These are phyloP conservation scores for Halcyon chelicuti DNA, from an alignment of 2,797 vertebrate species.

Conservation along the genomic window DNA sequence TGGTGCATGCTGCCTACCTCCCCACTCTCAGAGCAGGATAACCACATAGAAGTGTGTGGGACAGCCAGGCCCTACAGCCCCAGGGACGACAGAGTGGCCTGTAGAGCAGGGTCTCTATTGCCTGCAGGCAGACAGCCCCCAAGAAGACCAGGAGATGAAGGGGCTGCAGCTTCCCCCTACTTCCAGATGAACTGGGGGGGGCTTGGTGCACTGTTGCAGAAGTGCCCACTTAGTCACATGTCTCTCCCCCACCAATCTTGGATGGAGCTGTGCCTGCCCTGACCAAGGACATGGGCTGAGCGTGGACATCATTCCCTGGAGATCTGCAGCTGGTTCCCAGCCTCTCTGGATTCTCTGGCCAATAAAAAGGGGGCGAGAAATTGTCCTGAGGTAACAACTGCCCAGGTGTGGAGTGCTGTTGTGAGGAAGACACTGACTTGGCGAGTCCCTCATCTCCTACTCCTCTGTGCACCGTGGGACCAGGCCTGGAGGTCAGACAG, in stretches of 20 bases:
- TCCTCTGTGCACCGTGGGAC: neutral
- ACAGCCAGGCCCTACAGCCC: neutral
- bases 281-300: neutral
- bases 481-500: neutral
- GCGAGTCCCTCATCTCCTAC: neutral
- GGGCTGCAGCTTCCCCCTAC: neutral
- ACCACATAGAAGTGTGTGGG: neutral
- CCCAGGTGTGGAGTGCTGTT: neutral
- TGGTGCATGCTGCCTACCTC: fast-evolving
- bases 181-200: too few relatives aligned
- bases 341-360: neutral
- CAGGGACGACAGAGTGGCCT: neutral
- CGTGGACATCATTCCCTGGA: neutral
- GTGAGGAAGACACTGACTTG: neutral
- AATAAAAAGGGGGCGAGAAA: neutral
- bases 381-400: neutral
- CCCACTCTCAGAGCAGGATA: fast-evolving
- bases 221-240: neutral
- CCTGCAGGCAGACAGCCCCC: neutral
- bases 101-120: neutral
- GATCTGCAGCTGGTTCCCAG: neutral
- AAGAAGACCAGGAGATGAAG: neutral
- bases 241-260: fast-evolving
- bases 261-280: neutral
- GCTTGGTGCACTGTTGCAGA: fast-evolving